A percentile compares a stretch with the other conserved stretches of the same genome.
phyloP scores from a whole-genome alignment of 2,888 invertebrate species.

The Stenotaenia linearis region DNA sequence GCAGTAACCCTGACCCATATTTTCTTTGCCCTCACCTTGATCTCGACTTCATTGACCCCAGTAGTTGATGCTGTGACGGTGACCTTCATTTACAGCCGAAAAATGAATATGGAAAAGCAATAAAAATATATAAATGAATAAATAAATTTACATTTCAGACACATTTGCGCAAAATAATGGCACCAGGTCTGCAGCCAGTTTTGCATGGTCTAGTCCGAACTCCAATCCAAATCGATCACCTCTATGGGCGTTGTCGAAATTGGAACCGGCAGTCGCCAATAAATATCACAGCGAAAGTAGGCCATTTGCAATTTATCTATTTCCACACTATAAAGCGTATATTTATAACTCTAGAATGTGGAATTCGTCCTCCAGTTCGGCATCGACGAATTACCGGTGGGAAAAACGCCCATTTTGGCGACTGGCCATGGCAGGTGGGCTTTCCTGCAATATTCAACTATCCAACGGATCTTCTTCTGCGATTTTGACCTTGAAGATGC shows the following conservation, averaged over 20 bases:
- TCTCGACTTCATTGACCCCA: conserved; percentile 12
- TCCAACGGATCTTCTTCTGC: neutral
- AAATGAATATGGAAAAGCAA: neutral
- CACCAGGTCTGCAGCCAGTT: conserved; percentile 8
- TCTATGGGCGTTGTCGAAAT: neutral
- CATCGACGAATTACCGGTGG: conserved; percentile 28
- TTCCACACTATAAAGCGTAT: too few species aligned
- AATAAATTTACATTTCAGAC: neutral
- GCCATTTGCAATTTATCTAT: too few species aligned
- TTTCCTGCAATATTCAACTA: neutral
- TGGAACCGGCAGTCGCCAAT: neutral
- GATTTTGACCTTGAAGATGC: conserved; percentile 17
- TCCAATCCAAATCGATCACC: neutral
- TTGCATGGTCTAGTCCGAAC: neutral
- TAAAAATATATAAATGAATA: neutral
- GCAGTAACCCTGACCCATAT: conserved; percentile 1
- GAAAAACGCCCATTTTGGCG: neutral
- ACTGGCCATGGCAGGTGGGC: conserved; percentile 32
- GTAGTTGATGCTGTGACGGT: conserved; percentile 5
- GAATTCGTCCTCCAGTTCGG: conserved; percentile 16
- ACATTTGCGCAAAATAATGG: neutral
- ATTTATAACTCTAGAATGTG: conserved; percentile 27
- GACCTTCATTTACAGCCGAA: conserved; percentile 1
- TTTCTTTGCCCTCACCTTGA: conserved; percentile 2
- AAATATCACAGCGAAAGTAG: neutral